Base-by-base conservation (phyloP, 1,140 invertebrate species). In the Aphidius ervi region DNA sequence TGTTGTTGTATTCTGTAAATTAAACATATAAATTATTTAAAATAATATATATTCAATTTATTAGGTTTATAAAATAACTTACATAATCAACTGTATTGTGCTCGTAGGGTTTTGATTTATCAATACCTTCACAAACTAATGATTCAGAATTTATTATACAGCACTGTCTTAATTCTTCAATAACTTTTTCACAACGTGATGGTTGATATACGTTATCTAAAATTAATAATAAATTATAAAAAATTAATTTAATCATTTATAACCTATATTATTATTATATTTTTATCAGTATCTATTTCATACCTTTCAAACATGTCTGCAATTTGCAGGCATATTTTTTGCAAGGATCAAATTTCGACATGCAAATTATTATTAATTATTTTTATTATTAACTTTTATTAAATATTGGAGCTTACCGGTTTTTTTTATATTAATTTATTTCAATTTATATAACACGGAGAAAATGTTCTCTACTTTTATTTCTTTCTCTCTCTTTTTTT, bases 231-330 rank as follows among this genome's bases (percentile, higher is more conserved):
- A 56, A 46, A 16, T 16, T 16, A 16, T 63, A 61, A 60, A 59
- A 58, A 63, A 62, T 9, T 41, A 43, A 31, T 62, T 46, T 31
- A 57, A 56, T 10, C 7, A 39, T 6, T 42, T 37, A 49, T 62
- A 41, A 52, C 41, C n/a, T 48, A 41, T 20, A 37, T 56, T 53
- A 45, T 54, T 61, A 62, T 50, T 1, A n/a, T 59, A 50, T 46
- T 59, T 56, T 59, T 50, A n/a, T 9, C 23, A 37, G 64, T 41
- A 58, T 31, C 3, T 65, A 67, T 57, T 59, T 68, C 76, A 82
- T 78, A 91, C 90, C 85, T 79, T 82, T 81, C 63, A 92, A 83
- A 74, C 89, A 92, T 68, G 82, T 84, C 81, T 92, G 89, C 67
- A 92, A 86, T 66, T 83, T 84, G 75, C 89, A 92, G 50, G 89